A percentile compares a stretch with the other conserved stretches of the same genome.
phyloP scores from a whole-genome alignment of 2,797 vertebrate species.

The Antennarius maculatus region DNA sequence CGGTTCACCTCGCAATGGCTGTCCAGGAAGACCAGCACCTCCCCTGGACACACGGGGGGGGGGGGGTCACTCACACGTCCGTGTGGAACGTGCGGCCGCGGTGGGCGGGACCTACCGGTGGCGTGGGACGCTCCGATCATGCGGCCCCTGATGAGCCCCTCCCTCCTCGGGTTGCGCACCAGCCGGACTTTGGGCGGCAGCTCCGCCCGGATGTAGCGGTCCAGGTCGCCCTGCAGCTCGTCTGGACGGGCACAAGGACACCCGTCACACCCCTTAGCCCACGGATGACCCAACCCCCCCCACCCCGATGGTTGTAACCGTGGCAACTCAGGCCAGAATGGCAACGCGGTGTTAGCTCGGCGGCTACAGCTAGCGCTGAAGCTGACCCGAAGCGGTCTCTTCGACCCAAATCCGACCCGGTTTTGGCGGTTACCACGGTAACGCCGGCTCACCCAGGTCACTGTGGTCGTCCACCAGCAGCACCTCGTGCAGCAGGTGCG shows the following conservation, averaged over 20 bases:
- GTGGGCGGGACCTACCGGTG: conserved; percentile 78
- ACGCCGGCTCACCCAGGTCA: conserved; percentile 81
- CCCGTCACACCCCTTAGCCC: too few relatives aligned
- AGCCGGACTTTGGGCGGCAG: conserved; percentile 87
- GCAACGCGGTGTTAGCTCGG: too few relatives aligned
- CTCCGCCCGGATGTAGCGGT: conserved; percentile 81
- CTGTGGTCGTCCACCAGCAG: conserved; percentile 95
- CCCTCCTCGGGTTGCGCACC: conserved; percentile 89
- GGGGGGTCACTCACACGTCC: too few relatives aligned
- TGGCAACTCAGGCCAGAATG: too few relatives aligned
- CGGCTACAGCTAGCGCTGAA: not conserved
- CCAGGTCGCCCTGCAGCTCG: conserved; percentile 90
- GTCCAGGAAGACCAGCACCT: conserved; percentile 95
- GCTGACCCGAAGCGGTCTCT: too few relatives aligned
- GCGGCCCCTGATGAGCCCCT: conserved; percentile 94
- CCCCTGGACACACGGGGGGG: conserved; percentile 75
- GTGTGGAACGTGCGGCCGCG: not conserved
- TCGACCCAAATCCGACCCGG: too few relatives aligned
- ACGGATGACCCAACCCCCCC: too few relatives aligned
- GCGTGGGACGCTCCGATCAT: conserved; percentile 95
- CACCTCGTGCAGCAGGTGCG: conserved; percentile 88
- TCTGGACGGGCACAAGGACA: conserved; percentile 68
- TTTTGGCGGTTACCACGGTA: too few relatives aligned
- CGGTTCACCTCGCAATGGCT: conserved; percentile 97
- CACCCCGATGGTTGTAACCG: too few relatives aligned